Conservation (phyloP, 2,888 invertebrate species). For the Tuberolachnus salignus region DNA sequence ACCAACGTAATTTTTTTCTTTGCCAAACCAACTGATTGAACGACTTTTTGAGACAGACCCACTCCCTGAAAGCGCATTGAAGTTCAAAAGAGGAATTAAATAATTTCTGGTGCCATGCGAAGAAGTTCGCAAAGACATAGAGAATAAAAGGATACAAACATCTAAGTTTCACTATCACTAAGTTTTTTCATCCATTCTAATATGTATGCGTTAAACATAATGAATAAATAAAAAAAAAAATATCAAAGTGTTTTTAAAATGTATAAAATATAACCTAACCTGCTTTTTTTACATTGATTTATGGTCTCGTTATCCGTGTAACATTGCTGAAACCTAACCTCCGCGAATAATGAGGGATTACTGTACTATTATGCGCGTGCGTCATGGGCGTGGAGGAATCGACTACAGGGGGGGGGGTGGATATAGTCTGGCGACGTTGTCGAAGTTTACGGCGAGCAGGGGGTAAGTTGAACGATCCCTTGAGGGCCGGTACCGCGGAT, state of each 20-base stretch:
- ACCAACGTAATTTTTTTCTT: background rate
- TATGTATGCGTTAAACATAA: background rate
- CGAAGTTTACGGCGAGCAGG: background rate
- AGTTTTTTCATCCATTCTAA: background rate
- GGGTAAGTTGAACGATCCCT: background rate
- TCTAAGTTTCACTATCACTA: no score
- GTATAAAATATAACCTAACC: background rate
- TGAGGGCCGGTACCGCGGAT: background rate
- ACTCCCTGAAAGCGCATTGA: background rate
- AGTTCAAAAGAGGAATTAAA: no score
- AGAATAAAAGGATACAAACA: background rate
- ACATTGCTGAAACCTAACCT: background rate
- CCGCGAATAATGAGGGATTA: background rate
- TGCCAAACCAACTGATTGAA: slow-evolving; percentile 2
- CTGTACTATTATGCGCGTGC: background rate
- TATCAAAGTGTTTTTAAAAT: no score
- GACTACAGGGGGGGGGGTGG: no score
- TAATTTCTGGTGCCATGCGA: no score
- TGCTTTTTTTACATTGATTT: background rate
- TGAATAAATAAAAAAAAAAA: no score
- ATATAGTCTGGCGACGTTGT: background rate
- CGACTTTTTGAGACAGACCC: background rate
- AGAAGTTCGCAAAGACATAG: background rate
- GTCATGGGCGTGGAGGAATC: no score
- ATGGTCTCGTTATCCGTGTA: background rate